Conservation (phyloP, 2,797 vertebrate genomes). For the Neopelma chrysocephalum region DNA sequence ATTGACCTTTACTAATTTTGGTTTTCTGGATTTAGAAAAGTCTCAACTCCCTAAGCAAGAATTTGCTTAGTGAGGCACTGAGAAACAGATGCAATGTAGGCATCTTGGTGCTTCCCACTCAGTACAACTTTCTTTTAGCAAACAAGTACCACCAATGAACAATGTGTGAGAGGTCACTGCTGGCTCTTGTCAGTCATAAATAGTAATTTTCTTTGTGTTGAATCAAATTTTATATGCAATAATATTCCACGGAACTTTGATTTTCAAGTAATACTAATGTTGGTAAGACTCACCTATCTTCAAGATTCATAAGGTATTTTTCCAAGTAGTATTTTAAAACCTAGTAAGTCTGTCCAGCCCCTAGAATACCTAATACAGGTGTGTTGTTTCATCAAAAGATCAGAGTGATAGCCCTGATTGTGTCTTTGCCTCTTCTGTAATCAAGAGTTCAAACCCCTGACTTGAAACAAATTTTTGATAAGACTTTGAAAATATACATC, state of each 20-base stretch:
- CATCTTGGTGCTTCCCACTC: conserved; percentile 57
- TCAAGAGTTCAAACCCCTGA: background rate
- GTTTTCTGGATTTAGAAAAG: conserved; percentile 58
- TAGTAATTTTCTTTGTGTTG: background rate
- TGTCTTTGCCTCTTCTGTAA: background rate
- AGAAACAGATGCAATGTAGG: conserved; percentile 66
- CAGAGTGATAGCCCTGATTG: background rate
- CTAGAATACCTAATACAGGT: background rate
- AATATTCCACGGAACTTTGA: background rate
- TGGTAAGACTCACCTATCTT: background rate
- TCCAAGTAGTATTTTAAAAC: background rate
- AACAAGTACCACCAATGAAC: conserved; percentile 10
- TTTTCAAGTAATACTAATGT: background rate
- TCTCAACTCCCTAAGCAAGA: conserved; percentile 19
- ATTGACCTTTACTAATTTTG: conserved; percentile 54
- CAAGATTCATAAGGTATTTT: background rate
- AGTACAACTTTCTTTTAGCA: conserved; percentile 44
- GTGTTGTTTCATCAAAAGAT: background rate
- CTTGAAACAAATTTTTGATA: background rate
- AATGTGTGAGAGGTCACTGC: conserved; percentile 13
- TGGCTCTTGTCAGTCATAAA: background rate
- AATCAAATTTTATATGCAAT: background rate
- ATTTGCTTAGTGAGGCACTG: conserved; percentile 54
- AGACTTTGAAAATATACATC: background rate
- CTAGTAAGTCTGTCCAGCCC: background rate